A percentile compares a stretch with the other conserved stretches of the same genome.
Conservation (phyloP, 2,113 vertebrate species). For the Chamaea fasciata region DNA sequence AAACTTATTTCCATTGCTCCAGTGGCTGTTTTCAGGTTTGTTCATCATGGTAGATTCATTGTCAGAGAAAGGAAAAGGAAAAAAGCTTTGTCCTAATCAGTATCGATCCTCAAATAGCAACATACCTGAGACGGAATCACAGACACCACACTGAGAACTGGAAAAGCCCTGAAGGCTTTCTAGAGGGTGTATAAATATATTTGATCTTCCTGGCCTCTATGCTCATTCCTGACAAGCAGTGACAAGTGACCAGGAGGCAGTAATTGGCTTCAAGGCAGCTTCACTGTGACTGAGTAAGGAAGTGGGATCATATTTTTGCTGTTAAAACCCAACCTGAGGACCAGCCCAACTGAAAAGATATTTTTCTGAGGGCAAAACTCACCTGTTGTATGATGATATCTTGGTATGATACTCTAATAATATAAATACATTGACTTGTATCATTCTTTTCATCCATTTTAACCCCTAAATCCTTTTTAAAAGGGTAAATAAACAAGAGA, state of each 20-base stretch:
- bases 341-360: neutral
- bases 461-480: neutral
- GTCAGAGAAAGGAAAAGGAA: neutral
- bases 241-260: neutral
- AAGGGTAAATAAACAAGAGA: neutral
- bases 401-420: neutral
- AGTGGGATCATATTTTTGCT: neutral
- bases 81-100: neutral
- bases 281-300: neutral
- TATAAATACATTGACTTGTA: neutral
- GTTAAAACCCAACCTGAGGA: neutral
- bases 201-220: neutral
- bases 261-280: neutral
- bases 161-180: neutral
- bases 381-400: neutral
- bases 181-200: accelerated
- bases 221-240: neutral
- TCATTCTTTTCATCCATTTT: neutral
- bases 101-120: neutral
- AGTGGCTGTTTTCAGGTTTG: neutral
- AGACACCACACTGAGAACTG: neutral
- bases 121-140: neutral
- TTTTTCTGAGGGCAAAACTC: neutral
- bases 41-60: neutral
- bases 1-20: neutral